Percentiles rank a stretch among this genome's conserved stretches.
Conservation (phyloP, 2,113 vertebrate species). For the Ornithorhynchus anatinus region DNA sequence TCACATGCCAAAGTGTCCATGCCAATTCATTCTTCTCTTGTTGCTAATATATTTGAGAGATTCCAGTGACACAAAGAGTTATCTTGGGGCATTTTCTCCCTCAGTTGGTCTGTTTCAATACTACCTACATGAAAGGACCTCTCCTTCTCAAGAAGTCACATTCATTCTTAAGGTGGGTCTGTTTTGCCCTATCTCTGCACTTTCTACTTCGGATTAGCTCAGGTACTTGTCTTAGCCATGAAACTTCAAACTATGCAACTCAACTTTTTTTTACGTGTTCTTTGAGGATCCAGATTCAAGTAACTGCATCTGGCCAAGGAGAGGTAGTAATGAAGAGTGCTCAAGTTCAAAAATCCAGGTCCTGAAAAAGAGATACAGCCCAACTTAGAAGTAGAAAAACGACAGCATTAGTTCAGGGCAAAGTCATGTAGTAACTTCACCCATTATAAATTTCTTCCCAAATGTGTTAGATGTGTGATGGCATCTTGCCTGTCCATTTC, state of each 20-base stretch:
- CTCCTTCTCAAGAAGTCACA: no score
- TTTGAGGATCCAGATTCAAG: rapidly evolving
- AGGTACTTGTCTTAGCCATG: not conserved
- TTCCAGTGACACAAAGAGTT: not conserved
- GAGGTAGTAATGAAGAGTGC: rapidly evolving
- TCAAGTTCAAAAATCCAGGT: rapidly evolving
- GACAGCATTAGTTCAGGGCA: no score
- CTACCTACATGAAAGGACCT: no score
- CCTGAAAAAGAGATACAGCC: not conserved
- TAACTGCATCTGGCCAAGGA: not conserved
- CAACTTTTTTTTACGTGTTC: not conserved
- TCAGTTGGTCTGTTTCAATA: not conserved
- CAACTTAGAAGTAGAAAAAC: no score
- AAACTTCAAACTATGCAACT: not conserved
- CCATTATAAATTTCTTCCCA: no score
- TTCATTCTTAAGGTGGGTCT: no score
- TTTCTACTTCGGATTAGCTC: no score
- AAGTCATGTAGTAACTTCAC: no score
- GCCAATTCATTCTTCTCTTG: not conserved
- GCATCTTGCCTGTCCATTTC: no score
- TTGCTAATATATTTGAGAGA: not conserved
- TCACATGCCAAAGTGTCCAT: rapidly evolving
- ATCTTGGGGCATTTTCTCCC: rapidly evolving
- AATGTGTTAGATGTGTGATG: no score
- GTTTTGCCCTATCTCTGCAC: no score